Conservation (phyloP, 2,888 invertebrate genomes). For the Cartodere bifasciata region DNA sequence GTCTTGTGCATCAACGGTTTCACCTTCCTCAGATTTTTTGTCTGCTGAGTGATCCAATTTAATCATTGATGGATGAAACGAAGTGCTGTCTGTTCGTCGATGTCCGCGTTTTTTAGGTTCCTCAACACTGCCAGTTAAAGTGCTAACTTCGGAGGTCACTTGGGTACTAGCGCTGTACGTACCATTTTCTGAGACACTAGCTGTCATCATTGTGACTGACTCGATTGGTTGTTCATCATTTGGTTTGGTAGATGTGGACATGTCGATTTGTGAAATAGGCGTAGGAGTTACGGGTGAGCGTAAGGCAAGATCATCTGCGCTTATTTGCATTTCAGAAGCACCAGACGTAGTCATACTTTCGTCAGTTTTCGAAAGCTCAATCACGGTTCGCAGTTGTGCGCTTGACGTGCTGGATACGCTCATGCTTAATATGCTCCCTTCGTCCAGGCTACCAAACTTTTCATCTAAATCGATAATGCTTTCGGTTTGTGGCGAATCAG, state of each 20-base stretch:
- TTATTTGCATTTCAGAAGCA: constrained; percentile 35
- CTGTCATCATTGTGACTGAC: constrained; percentile 40
- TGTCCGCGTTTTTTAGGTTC: constrained; percentile 39
- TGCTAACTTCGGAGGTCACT: constrained; percentile 37
- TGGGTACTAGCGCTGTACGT: constrained; percentile 41
- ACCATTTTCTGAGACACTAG: constrained; percentile 36
- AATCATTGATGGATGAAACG: constrained; percentile 25
- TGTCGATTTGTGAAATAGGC: constrained; percentile 26
- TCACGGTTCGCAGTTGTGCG: constrained; percentile 33
- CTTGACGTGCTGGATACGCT: constrained; percentile 47
- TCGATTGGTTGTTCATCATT: constrained; percentile 27
- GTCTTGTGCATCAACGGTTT: constrained; percentile 28
- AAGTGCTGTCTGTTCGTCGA: constrained; percentile 42
- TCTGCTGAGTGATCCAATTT: constrained; percentile 29
- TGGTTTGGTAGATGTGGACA: constrained; percentile 31
- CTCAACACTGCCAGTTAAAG: constrained; percentile 15
- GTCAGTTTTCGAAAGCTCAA: constrained; percentile 35
- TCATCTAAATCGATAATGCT: constrained; percentile 38
- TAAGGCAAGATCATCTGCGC: constrained; percentile 31
- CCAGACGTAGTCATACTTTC: constrained; percentile 34
- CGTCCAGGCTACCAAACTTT: constrained; percentile 43
- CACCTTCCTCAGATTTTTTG: constrained; percentile 35
- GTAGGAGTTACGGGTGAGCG: constrained; percentile 25
- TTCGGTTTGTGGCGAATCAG: constrained; percentile 38
- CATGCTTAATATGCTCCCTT: constrained; percentile 43